Evolutionary conservation across 2,888 invertebrate species (phyloP), one percentile per base, ranked within the genome.

Genomic region (Synergus laeviventris): DNA sequence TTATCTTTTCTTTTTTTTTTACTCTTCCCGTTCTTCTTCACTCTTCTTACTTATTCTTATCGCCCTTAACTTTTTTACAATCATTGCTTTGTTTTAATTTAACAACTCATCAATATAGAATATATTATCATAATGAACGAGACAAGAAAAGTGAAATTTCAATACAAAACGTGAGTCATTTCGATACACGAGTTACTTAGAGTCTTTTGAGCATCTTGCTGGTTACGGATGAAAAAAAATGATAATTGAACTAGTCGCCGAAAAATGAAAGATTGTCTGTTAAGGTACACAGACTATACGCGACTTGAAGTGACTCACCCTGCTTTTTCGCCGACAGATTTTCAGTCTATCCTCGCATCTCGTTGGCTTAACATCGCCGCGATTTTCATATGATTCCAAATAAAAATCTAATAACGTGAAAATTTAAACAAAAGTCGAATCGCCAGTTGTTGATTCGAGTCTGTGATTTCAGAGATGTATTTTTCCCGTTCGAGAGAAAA

Each of bases 321-420:
- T 70, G 45, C 70, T 49, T 70, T 70, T 70, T 70, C 49, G 70
- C 70, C 49, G 49, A 70, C 70, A 70, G 70, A 70, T 70, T 70
- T 70, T 70, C 70, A 70, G 70, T 70, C 49, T 70, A 70, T 70
- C 70, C 49, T 70, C 70, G 49, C n/a, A 70, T 70, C 70, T n/a
- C 70, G 70, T 49, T 49, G 31, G 45, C 49, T 70, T 45, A 70
- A 70, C 70, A 70, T 70, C 70, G 70, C 31, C 49, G 70, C 70
- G 31, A 70, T 70, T 70, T 70, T 70, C 49, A 70, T 49, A 24
- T 1, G 56, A 66, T 45, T 66, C 1, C 24, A 24, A 42, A 39
- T 56, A 49, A n/a, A 49, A 9, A 49, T 1, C 8, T 8, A 49
- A 2, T n/a, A 45, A 0, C 12, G n/a, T 2, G n/a, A n/a, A 49